phyloP scores from a whole-genome alignment of 2,113 vertebrate genomes.

The Fulmarus glacialis region DNA sequence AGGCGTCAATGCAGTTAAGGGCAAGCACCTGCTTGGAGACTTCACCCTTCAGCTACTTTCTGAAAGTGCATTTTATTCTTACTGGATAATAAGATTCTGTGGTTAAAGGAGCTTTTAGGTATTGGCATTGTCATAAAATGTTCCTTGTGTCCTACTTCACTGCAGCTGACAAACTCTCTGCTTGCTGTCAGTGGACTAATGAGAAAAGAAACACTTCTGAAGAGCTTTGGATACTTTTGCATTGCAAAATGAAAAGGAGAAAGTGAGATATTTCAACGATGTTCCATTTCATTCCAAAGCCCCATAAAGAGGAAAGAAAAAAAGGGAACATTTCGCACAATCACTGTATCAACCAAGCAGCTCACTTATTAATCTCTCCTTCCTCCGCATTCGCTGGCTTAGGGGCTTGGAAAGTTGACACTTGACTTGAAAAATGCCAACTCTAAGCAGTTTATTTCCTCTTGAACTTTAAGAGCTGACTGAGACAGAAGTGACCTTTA shows the following conservation, averaged over 20 bases:
- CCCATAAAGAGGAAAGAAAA: constrained; percentile 23
- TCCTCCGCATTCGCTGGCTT: constrained; percentile 19
- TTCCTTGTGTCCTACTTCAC: not conserved
- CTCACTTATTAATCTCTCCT: constrained; percentile 63
- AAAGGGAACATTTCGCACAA: not conserved
- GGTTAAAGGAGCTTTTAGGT: constrained; percentile 23
- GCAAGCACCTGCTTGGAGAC: not conserved
- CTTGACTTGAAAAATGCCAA: constrained; percentile 80
- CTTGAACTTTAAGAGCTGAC: constrained; percentile 78
- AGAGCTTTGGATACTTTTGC: not conserved
- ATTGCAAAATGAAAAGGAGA: constrained; percentile 44
- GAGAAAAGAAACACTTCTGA: constrained; percentile 42
- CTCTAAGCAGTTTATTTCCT: constrained; percentile 78
- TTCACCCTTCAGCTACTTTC: not conserved
- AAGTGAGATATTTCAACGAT: constrained; percentile 33
- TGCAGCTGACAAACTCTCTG: not conserved
- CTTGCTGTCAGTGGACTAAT: constrained; percentile 25
- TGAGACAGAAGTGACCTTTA: constrained; percentile 78
- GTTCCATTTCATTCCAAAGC: constrained; percentile 29
- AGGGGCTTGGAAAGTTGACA: constrained; percentile 70
- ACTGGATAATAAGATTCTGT: constrained; percentile 7
- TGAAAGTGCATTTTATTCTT: not conserved
- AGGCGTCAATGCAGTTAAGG: constrained; percentile 39
- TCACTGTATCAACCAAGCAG: constrained; percentile 55
- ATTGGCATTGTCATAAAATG: constrained; percentile 28